Base-by-base conservation (phyloP, 2,797 vertebrate genomes). In the Capromys pilorides region DNA sequence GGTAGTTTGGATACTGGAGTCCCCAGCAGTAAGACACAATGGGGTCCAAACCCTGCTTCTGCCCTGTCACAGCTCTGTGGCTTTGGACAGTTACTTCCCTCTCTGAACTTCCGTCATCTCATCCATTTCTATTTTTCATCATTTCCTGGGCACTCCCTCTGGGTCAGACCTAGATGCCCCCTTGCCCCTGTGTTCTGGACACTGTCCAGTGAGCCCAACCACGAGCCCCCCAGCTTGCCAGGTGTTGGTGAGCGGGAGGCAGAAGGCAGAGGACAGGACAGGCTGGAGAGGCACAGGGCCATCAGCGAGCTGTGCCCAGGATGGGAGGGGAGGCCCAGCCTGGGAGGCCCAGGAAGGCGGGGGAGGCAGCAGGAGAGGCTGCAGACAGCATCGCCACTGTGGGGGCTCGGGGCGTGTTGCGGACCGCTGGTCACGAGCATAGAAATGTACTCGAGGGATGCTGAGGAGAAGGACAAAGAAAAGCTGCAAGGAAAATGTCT, bases 381-480 rank as follows among this genome's bases (percentile, higher is more conserved):
- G 11, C 0, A 5, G 0, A 4, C 13, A 4, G 1, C 45, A 18
- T 18, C 7, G 31, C 21, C 28, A 12, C 49, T 11, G 24, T 5
- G 41, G 67, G n/a, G 6, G 24, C 71, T 83, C 69, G 1, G 49
- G 1, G 41, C 39, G 21, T 0, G 7, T n/a, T 12, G 0, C 33
- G 8, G 28, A 64, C 57, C 2, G 2, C 66, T 22, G 61, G 28
- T 12, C 0, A 8, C 26, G 77, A 64, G 21, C 21, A 0, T 0
- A 14, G 62, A 54, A 0, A 1, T 59, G 0, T 1, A 1, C 39
- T 57, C 31, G 5, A 39, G 59, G 19, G 61, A 36, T 19, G 28
- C 21, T 10, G 21, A 49, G 45, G 26, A 41, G n/a, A 51, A 85
- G n/a, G 33, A 41, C 14, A 39, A 54, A 31, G 36, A 45, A 54